A percentile compares a stretch with the other conserved stretches of the same genome.
phyloP scores from a whole-genome alignment of 2,113 vertebrate genomes.

The Rostratula benghalensis region DNA sequence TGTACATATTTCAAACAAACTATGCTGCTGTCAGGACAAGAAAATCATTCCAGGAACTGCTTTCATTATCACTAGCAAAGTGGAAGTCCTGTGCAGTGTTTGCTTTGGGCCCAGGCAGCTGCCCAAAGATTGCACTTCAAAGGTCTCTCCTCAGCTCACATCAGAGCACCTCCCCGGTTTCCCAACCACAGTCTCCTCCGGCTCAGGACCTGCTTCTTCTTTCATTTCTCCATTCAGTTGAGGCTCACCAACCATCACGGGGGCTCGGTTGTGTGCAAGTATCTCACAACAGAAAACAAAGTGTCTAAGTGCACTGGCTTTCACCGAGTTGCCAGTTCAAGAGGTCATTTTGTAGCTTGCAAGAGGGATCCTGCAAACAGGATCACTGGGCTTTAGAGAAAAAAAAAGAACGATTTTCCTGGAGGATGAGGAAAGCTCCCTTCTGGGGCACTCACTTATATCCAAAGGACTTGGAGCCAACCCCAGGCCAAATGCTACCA shows the following conservation, averaged over 20 bases:
- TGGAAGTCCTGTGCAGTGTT: conserved; percentile 26
- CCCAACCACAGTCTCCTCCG: not conserved
- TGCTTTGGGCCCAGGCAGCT: conserved; percentile 23
- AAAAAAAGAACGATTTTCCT: not conserved
- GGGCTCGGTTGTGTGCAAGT: not conserved
- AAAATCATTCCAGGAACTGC: conserved; percentile 25
- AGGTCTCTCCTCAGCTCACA: not conserved
- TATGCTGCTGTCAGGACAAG: conserved; percentile 24
- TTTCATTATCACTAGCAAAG: conserved; percentile 28
- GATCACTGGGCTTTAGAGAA: not conserved
- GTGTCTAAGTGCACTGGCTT: not conserved
- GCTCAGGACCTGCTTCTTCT: not conserved
- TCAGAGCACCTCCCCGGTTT: not conserved
- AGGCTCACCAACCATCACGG: not conserved
- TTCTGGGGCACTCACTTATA: not conserved
- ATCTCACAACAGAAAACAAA: not conserved
- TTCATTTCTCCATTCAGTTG: not conserved
- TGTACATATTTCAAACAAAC: conserved; percentile 24
- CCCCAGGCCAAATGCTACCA: rapidly evolving
- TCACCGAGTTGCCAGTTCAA: not conserved
- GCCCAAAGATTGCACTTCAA: conserved; percentile 11
- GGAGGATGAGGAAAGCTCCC: not conserved
- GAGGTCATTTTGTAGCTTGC: not conserved
- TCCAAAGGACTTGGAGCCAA: not conserved
- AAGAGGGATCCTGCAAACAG: too few species aligned